Percentiles rank a stretch among this genome's conserved stretches.
These are phyloP conservation scores for Drosophila monieri DNA, from an alignment of 2,888 invertebrate species.

Conservation along the genomic window DNA sequence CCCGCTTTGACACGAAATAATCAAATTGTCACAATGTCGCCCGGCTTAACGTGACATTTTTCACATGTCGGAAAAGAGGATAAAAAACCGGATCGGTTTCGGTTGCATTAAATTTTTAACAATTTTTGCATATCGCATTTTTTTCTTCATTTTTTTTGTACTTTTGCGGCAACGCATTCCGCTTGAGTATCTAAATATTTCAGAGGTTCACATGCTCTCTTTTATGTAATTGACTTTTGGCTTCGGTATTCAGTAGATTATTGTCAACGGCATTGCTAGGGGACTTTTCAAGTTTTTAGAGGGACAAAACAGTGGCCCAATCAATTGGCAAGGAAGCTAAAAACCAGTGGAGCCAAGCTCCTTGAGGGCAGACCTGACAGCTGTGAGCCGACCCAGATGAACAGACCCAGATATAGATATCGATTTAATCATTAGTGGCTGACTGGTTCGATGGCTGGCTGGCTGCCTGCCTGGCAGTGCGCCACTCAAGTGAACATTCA, in stretches of 20 bases:
- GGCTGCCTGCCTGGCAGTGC: constrained; percentile 7
- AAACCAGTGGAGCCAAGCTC: not conserved
- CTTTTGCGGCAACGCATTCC: not conserved
- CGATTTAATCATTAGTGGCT: constrained; percentile 75
- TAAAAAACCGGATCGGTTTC: constrained; percentile 13
- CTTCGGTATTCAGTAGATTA: not conserved
- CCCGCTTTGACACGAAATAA: constrained; percentile 68
- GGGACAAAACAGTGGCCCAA: constrained; percentile 2
- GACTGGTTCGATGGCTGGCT: constrained; percentile 10
- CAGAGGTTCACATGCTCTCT: not conserved
- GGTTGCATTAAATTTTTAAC: constrained; percentile 39
- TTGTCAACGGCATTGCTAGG: not conserved
- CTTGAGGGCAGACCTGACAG: constrained; percentile 23
- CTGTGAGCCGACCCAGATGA: constrained; percentile 40
- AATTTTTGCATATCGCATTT: constrained; percentile 30
- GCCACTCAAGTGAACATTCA: constrained; percentile 44
- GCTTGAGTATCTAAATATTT: not conserved
- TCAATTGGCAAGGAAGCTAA: constrained; percentile 11
- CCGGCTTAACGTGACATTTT: constrained; percentile 28
- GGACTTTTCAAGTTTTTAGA: not conserved
- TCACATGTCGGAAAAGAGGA: constrained; percentile 15
- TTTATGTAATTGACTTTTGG: constrained; percentile 13
- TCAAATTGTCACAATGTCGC: constrained; percentile 69
- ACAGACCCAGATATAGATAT: constrained; percentile 58
- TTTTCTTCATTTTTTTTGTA: not conserved